phyloP scores from a whole-genome alignment of 2,888 invertebrate genomes.

The Acleris sparsana region DNA sequence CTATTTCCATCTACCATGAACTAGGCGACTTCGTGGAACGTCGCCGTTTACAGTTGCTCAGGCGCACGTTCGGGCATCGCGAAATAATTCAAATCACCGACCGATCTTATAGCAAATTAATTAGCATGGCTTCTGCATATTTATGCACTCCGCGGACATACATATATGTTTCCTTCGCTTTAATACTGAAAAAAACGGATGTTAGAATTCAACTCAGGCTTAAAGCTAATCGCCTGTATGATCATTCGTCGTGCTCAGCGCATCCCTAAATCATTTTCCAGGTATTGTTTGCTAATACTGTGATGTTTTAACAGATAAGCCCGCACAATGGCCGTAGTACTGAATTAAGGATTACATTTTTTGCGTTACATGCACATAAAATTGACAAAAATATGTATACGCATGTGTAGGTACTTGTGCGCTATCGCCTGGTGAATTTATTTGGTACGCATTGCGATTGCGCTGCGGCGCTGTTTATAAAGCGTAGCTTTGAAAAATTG shows the following conservation, averaged over 20 bases:
- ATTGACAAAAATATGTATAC: conserved; percentile 35
- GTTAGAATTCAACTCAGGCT: conserved; percentile 17
- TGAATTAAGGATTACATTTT: conserved; percentile 19
- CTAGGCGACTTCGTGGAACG: conserved; percentile 24
- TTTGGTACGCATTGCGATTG: conserved; percentile 36
- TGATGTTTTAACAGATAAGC: conserved; percentile 25
- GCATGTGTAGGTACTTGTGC: conserved; percentile 39
- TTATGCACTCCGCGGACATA: not conserved
- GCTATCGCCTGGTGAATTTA: conserved; percentile 36
- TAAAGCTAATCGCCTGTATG: conserved; percentile 11
- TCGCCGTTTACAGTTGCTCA: conserved; percentile 21
- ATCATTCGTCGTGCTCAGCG: conserved; percentile 11
- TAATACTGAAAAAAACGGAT: conserved; percentile 4
- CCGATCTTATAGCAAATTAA: conserved; percentile 26
- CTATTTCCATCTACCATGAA: conserved; percentile 30
- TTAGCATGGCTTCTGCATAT: conserved; percentile 11
- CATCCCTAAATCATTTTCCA: conserved; percentile 23
- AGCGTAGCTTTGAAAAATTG: conserved; percentile 46
- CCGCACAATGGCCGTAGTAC: conserved; percentile 16
- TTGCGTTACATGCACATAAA: conserved; percentile 5
- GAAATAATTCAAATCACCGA: conserved; percentile 8
- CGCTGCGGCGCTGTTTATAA: conserved; percentile 36
- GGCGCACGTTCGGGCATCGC: conserved; percentile 12
- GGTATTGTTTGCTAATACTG: conserved; percentile 28
- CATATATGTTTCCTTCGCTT: not conserved